A percentile compares a stretch with the other conserved stretches of the same genome.
phyloP scores from a whole-genome alignment of 2,797 vertebrate species.

The Tenualosa thibaudeaui region DNA sequence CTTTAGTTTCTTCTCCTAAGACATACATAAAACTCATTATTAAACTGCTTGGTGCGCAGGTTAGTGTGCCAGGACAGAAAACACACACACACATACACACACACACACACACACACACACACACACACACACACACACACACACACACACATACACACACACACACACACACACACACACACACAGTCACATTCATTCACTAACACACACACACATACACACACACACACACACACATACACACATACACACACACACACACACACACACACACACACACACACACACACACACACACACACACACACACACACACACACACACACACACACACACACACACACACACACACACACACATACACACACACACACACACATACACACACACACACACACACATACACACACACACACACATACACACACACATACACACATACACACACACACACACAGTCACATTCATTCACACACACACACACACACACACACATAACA shows the following conservation, averaged over 20 bases:
- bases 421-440: background rate
- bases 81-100: slow-evolving; percentile 20
- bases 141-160: too few species aligned
- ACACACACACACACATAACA: too few species aligned
- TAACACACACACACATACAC: too few species aligned
- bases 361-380: too few species aligned
- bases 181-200: slow-evolving; percentile 21
- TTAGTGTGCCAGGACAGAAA: slow-evolving; percentile 26
- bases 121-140: background rate
- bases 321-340: slow-evolving; percentile 19
- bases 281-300: background rate
- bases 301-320: background rate
- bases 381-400: slow-evolving; percentile 1
- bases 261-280: slow-evolving; percentile 19
- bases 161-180: slow-evolving; percentile 16
- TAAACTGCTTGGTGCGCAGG: background rate
- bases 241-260: background rate
- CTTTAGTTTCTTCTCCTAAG: background rate
- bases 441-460: slow-evolving; percentile 18
- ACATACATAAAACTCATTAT: background rate
- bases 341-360: background rate
- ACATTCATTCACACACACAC: slow-evolving; percentile 21
- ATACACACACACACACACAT: background rate
- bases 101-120: slow-evolving; percentile 19
- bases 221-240: too few species aligned